Evolutionary conservation across 2,888 invertebrate species (phyloP).

Genomic region (Gymnoscelis rufifasciata): DNA sequence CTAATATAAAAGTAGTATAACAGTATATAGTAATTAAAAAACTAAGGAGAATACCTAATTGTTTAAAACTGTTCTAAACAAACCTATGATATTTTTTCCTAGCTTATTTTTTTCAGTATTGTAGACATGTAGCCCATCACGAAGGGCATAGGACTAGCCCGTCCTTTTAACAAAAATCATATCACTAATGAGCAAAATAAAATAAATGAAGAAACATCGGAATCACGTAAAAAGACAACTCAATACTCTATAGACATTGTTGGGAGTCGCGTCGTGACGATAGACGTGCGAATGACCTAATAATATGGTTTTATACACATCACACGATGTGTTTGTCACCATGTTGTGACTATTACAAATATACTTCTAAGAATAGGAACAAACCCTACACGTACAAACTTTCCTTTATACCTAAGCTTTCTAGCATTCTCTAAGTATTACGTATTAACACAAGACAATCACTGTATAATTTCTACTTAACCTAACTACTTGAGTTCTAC

Average conservation of each 20-base stretch:
- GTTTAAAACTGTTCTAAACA: too few species aligned
- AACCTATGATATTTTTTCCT: too few species aligned
- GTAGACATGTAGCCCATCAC: too few species aligned
- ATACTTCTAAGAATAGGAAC: background rate
- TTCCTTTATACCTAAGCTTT: conserved; percentile 1
- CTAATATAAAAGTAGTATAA: too few species aligned
- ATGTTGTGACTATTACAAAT: background rate
- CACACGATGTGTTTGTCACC: conserved; percentile 1
- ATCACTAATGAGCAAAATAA: too few species aligned
- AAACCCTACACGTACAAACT: background rate
- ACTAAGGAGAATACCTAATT: too few species aligned
- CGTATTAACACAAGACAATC: conserved; percentile 1
- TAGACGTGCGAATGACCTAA: conserved; percentile 16
- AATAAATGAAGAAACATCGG: too few species aligned
- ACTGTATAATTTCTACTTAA: background rate
- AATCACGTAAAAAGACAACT: too few species aligned
- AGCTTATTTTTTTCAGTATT: too few species aligned
- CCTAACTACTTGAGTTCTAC: background rate
- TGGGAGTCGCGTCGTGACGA: conserved; percentile 4
- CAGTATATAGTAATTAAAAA: too few species aligned
- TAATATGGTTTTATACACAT: conserved; percentile 18
- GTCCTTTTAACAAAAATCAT: too few species aligned
- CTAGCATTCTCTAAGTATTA: background rate
- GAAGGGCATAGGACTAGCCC: too few species aligned
- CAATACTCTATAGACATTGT: conserved; percentile 5